Evolutionary conservation across 2,888 invertebrate species (phyloP), one percentile per base, ranked within the genome.

Genomic region (Hipparchia sbordonii): DNA sequence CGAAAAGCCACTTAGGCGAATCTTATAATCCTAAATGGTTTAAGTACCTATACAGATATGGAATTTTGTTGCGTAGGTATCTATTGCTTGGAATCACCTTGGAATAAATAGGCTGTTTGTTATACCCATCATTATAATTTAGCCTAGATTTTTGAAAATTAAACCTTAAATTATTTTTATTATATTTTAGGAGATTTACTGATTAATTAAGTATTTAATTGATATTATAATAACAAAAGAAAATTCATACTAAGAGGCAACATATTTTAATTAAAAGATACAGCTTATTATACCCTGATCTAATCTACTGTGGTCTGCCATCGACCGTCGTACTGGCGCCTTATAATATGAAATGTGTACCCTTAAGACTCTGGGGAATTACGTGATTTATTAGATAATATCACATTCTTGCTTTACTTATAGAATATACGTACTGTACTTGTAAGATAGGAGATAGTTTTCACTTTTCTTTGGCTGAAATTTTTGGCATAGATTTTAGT

Each of bases 261-360:
- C 39, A 60, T 6, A 48, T 2, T 60, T 60, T 60, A 60, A 60
- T 60, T 60, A 60, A 60, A 60, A 60, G 39, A 60, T 39, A 60
- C 39, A 48, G 23, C 13, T n/a, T 8, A 62, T 45, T 39, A 9
- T 3, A 59, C 33, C 33, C 23, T 33, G 23, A 7, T 9, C 10
- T 59, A 67, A 39, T 57, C 73, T 67, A 68, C 67, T 65, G 23
- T 48, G 39, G 71, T 63, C 62, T 23, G 68, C 48, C 70, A 74
- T 74, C 39, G 68, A 65, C 74, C 76, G 79, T 76, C 79, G 70
- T 12, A 69, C 72, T 72, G 79, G 76, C 79, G 79, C 79, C 80
- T 59, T 74, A 73, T 72, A 76, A 73, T 72, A 76, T 72, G 76
- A 63, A 78, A 74, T 75, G 74, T 77, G 71, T 70, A 74, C 70